Evolutionary conservation across 2,797 vertebrate species (phyloP).

Genomic region (Phrynocephalus vlangalii): DNA sequence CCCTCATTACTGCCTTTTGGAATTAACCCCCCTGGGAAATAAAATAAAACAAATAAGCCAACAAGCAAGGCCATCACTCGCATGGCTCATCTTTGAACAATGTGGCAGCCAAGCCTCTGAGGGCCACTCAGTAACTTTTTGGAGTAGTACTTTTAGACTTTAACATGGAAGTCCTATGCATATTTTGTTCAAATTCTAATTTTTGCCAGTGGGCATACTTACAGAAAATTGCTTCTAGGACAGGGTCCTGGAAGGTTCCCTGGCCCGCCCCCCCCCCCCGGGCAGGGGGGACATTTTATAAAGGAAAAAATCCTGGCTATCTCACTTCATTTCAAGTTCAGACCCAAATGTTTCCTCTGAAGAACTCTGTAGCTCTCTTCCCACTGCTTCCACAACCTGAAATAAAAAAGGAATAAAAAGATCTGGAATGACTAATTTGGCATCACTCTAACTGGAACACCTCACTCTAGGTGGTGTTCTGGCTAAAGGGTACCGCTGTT

Average conservation of each 20-base stretch:
- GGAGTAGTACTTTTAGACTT: not conserved
- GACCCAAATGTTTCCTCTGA: not conserved
- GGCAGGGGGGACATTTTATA: not conserved
- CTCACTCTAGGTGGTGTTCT: not conserved
- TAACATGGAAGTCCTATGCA: not conserved
- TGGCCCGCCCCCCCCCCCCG: too few species aligned
- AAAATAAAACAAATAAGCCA: too few species aligned
- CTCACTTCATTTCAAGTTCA: not conserved
- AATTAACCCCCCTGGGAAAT: not conserved
- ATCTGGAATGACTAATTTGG: not conserved
- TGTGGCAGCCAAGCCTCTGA: not conserved
- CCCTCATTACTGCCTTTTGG: too few species aligned
- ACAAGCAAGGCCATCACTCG: not conserved
- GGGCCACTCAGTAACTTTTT: not conserved
- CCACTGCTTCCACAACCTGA: too few species aligned
- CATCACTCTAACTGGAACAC: not conserved
- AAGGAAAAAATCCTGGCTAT: not conserved
- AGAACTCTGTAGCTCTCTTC: too few species aligned
- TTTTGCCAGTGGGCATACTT: not conserved
- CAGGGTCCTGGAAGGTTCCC: not conserved
- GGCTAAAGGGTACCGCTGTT: not conserved
- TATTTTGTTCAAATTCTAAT: not conserved
- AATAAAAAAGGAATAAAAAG: not conserved
- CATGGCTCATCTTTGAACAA: not conserved
- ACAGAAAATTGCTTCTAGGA: not conserved